These are phyloP conservation scores for Zaprionus davidi DNA, from an alignment of 1,140 invertebrate genomes.

Conservation along the genomic window DNA sequence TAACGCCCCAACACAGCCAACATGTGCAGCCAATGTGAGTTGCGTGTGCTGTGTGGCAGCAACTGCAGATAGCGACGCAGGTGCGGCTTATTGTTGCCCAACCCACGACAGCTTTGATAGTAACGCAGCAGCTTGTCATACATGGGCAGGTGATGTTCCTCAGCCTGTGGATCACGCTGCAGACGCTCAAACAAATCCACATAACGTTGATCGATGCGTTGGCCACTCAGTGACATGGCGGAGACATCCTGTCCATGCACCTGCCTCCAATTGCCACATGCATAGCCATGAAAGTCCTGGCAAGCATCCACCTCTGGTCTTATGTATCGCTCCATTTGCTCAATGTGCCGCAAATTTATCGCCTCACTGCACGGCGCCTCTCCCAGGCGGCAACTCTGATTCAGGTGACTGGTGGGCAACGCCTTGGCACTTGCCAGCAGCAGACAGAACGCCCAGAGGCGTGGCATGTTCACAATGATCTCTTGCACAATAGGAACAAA, in stretches of 20 bases:
- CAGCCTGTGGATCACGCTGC: not conserved
- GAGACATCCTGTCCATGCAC: slow-evolving; percentile 47
- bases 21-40: slow-evolving; percentile 52
- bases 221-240: slow-evolving; percentile 57
- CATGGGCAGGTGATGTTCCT: slow-evolving; percentile 40
- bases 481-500: not conserved
- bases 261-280: slow-evolving; percentile 93
- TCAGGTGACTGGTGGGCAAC: slow-evolving; percentile 30
- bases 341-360: slow-evolving; percentile 54
- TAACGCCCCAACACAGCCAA: slow-evolving; percentile 58
- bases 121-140: slow-evolving; percentile 54
- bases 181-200: slow-evolving; percentile 45
- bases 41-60: slow-evolving; percentile 17
- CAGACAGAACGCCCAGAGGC: slow-evolving; percentile 39
- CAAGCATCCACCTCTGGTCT: slow-evolving; percentile 91
- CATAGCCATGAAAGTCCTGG: slow-evolving; percentile 94
- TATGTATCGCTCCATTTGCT: slow-evolving; percentile 86
- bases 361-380: slow-evolving; percentile 31
- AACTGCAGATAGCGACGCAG: slow-evolving; percentile 53
- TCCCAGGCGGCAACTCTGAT: slow-evolving; percentile 40
- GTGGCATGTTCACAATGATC: slow-evolving; percentile 28
- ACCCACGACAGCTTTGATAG: slow-evolving; percentile 46
- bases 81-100: slow-evolving; percentile 16
- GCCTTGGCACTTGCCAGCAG: slow-evolving; percentile 45
- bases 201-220: slow-evolving; percentile 49